Evolutionary conservation across 2,797 vertebrate species (phyloP).

Genomic region (Typhlichthys eigenmanni): DNA sequence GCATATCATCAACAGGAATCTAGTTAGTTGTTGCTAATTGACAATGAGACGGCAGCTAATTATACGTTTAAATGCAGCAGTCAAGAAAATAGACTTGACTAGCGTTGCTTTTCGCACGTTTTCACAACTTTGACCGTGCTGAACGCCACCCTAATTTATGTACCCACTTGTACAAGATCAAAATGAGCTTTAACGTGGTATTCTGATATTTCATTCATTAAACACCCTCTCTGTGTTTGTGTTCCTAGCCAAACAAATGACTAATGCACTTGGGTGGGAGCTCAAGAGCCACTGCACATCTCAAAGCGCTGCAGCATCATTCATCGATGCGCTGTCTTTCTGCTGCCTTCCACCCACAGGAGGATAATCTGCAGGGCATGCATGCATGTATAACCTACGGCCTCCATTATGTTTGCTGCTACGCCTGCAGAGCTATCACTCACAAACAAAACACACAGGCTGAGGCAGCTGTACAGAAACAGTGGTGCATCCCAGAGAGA

Average conservation of each 20-base stretch:
- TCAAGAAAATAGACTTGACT: conserved; percentile 36
- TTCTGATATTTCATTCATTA: conserved; percentile 36
- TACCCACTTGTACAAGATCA: conserved; percentile 33
- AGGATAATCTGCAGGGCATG: conserved; percentile 33
- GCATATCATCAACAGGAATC: conserved; percentile 62
- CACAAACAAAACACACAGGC: conserved; percentile 20
- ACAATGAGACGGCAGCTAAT: conserved; percentile 59
- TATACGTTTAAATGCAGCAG: conserved; percentile 58
- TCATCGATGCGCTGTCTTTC: conserved; percentile 56
- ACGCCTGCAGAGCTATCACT: conserved; percentile 19
- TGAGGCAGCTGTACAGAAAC: neutral
- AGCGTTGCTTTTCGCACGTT: conserved; percentile 16
- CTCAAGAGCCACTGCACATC: conserved; percentile 47
- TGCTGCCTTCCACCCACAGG: conserved; percentile 52
- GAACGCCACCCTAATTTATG: conserved; percentile 37
- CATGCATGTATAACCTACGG: conserved; percentile 50
- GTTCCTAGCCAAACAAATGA: conserved; percentile 56
- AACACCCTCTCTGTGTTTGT: conserved; percentile 21
- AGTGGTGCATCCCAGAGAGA: neutral
- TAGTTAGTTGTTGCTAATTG: conserved; percentile 58
- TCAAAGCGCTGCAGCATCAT: conserved; percentile 60
- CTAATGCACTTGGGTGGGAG: conserved; percentile 38
- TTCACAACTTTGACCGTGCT: conserved; percentile 40
- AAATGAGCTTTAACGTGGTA: conserved; percentile 25
- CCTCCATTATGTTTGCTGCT: conserved; percentile 40